Evolutionary conservation across 2,797 vertebrate genomes (phyloP), one percentile per base, ranked within the genome.

Genomic region (Mormyrops boulengeri): DNA sequence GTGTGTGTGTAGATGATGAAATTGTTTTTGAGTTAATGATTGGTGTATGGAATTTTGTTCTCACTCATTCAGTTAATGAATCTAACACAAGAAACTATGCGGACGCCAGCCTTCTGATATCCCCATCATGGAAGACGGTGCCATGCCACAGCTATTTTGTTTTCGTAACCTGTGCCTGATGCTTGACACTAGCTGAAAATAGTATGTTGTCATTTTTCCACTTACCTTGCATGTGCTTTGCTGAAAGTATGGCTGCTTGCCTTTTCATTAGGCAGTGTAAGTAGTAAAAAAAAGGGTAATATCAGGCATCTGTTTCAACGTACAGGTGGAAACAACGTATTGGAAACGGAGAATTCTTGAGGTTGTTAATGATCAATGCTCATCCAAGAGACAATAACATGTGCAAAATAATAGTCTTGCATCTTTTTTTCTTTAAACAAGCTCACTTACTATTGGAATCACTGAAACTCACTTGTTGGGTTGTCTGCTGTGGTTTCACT

Each of bases 201-300:
- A 30, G 85, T 90, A 73, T 19, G 22, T 49, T 88, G 44, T 55
- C 85, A 34, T 88, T 90, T 80, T 89, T 73, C 57, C n/a, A 88
- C 17, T 87, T 89, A 88, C 38, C 50, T 49, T 53, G 77, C 62
- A 62, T 60, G 87, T 92, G 91, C 91, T 85, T 89, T 92, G 49
- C 12, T 66, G 57, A 53, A 22, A 34, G 1, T 66, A 19, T 77
- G 0, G 86, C 22, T 60, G 26, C 41, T 69, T 49, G 38, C 41
- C 19, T 88, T 87, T 85, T 14, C 22, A 85, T 49, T 50, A 50
- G 26, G 38, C 14, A 57, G 14, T 19, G 17, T n/a, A 86, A 53
- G 84, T 30, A 8, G 22, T 30, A n/a, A 52, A 47, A 22, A 19
- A 7, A 82, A 82, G 19, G 17, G 3, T 80, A 19, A 80, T 44